phyloP scores from a whole-genome alignment of 2,888 invertebrate species.

The Nomada hirtipes region DNA sequence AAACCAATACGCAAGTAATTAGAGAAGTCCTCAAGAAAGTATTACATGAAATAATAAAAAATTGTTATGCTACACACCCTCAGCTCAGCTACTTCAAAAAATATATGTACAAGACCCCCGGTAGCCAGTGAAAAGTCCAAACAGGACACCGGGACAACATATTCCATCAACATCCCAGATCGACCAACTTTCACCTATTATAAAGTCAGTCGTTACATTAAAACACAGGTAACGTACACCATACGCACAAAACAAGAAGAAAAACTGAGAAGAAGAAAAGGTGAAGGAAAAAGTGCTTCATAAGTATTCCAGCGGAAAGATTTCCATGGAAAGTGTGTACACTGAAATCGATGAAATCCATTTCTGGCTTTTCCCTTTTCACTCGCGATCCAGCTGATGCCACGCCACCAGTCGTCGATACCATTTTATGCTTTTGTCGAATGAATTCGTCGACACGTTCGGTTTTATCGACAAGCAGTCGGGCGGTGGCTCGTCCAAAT shows the following conservation, averaged over 20 bases:
- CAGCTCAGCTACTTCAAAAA: no score
- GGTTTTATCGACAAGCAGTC: conserved; percentile 47
- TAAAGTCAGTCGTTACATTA: conserved; percentile 5
- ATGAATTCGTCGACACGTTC: conserved; percentile 51
- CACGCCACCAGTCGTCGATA: conserved; percentile 17
- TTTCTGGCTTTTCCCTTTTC: conserved; percentile 46
- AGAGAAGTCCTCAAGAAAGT: no score
- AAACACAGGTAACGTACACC: background rate
- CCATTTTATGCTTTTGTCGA: conserved; percentile 2
- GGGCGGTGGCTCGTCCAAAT: conserved; percentile 41
- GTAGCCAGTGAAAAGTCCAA: no score
- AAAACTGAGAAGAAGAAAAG: background rate
- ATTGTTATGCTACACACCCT: no score
- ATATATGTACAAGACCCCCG: no score
- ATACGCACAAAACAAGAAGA: background rate
- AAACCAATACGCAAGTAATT: no score
- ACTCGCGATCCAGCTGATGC: conserved; percentile 48
- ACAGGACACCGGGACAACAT: background rate
- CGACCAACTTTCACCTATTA: background rate
- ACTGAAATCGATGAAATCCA: conserved; percentile 52
- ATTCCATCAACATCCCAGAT: background rate
- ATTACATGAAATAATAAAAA: no score
- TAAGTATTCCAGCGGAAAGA: conserved; percentile 42
- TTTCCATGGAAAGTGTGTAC: conserved; percentile 35
- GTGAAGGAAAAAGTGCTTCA: conserved; percentile 34